Percentiles rank a stretch among this genome's conserved stretches.
These are phyloP conservation scores for Cataglyphis albicans DNA, from an alignment of 2,888 invertebrate species.

Conservation along the genomic window DNA sequence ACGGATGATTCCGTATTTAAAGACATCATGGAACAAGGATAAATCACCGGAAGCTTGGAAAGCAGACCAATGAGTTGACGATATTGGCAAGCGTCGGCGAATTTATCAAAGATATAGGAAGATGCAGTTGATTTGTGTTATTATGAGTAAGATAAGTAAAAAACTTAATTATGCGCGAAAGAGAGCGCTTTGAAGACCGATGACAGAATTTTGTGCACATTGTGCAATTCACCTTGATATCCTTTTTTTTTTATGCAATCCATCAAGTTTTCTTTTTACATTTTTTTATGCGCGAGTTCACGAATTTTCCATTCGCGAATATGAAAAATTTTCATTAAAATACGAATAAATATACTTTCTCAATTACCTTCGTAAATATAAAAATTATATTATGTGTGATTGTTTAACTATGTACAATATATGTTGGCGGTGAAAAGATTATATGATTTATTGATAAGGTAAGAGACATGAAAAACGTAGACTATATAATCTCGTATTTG, in stretches of 20 bases:
- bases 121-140: not conserved
- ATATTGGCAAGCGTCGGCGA: not conserved
- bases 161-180: constrained; percentile 11
- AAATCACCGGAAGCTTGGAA: not conserved
- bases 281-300: constrained; percentile 2
- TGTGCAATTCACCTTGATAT: constrained; percentile 19
- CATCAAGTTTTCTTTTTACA: constrained; percentile 4
- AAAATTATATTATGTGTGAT: constrained; percentile 36
- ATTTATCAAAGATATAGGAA: not conserved
- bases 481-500: constrained; percentile 15
- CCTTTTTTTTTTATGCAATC: constrained; percentile 6
- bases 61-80: not conserved
- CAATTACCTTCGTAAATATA: constrained; percentile 18
- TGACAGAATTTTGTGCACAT: constrained; percentile 18
- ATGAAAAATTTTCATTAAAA: constrained; percentile 5
- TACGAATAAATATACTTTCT: constrained; percentile 8
- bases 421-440: not conserved
- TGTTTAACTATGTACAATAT: constrained; percentile 25
- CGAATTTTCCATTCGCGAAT: constrained; percentile 14
- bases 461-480: not conserved
- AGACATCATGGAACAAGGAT: not conserved
- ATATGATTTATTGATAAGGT: constrained; percentile 17
- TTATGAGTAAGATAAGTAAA: not conserved
- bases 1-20: not conserved
- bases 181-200: not conserved